Percentiles rank a stretch among this genome's conserved stretches.
These are phyloP conservation scores for Scophthalmus maximus DNA, from an alignment of 2,113 vertebrate genomes.

Conservation along the genomic window DNA sequence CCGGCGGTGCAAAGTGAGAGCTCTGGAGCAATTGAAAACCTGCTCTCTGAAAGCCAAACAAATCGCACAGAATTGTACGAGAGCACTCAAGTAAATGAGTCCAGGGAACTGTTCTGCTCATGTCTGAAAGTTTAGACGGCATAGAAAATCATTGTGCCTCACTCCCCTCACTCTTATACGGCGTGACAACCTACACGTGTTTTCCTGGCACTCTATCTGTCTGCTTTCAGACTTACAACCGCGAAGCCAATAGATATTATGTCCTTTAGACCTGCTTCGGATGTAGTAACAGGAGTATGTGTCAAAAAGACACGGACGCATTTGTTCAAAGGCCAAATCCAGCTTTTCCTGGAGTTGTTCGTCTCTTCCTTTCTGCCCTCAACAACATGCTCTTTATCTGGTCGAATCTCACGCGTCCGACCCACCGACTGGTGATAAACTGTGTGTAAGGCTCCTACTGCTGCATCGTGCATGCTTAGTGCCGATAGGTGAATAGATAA, in stretches of 20 bases:
- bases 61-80: conserved; percentile 37
- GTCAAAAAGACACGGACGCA: conserved; percentile 10
- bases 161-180: conserved; percentile 20
- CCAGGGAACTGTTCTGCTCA: conserved; percentile 43
- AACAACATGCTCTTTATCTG: conserved; percentile 7
- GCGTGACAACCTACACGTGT: conserved; percentile 38
- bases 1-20: conserved; percentile 6
- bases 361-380: not conserved
- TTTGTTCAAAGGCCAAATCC: conserved; percentile 27
- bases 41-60: conserved; percentile 43
- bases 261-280: conserved; percentile 22
- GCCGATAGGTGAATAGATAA: conserved; percentile 33
- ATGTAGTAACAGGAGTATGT: conserved; percentile 20
- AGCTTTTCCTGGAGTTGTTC: conserved; percentile 5
- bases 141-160: conserved; percentile 24
- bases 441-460: conserved; percentile 11
- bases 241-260: conserved; percentile 44
- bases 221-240: conserved; percentile 40
- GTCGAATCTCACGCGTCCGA: conserved; percentile 17
- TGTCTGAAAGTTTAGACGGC: conserved; percentile 35
- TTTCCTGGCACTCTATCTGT: conserved; percentile 35
- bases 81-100: conserved; percentile 46
- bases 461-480: conserved; percentile 21
- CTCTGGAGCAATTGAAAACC: conserved; percentile 11
- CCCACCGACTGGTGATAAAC: conserved; percentile 49